Base-by-base conservation (phyloP, 2,797 vertebrate genomes). In the Hypotaenidia okinawae region DNA sequence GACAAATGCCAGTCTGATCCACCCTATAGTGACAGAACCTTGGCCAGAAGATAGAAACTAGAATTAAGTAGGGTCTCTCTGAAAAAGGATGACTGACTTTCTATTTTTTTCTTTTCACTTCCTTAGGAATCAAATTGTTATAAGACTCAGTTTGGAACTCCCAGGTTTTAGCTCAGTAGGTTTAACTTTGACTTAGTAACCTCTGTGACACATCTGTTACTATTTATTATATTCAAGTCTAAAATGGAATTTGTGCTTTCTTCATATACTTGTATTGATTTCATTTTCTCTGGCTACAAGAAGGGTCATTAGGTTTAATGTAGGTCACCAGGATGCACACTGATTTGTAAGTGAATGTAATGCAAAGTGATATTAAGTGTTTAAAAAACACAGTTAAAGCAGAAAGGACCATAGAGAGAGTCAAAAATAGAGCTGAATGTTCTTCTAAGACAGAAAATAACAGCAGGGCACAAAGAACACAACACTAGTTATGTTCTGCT, bases 61-160 rank as follows among this genome's bases (percentile, higher is more conserved):
- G 89, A 89, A 87, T 55, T 39, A 93, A 94, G 77, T 55, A 79
- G 16, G 41, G 75, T 4, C 75, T 91, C 61, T 75, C 35, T 82
- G 76, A 91, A 97, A 97, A 94, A 35, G 41, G 92, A 90, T 95
- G 64, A 91, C 28, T 84, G 89, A 79, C 75, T 94, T 92, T 72
- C 73, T 90, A 94, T 95, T 86, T 93, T 96, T 97, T 95, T 87
- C 69, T 91, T 84, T 84, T 94, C 37, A 77, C 83, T 90, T 94
- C 74, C 70, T 96, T 57, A 82, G 74, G 64, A 95, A 95, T 88
- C 52, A 59, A 92, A 96, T 74, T 74, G 45, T 84, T 76, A 1
- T 30, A 84, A 93, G 80, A 55, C 33, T 91, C 45, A 54, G 66
- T 84, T 59, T 75, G 75, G 52, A 93, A 84, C 39, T 76, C 74